Evolutionary conservation across 2,888 invertebrate species (phyloP), one percentile per base, ranked within the genome.

Genomic region (Deilephila porcellus): DNA sequence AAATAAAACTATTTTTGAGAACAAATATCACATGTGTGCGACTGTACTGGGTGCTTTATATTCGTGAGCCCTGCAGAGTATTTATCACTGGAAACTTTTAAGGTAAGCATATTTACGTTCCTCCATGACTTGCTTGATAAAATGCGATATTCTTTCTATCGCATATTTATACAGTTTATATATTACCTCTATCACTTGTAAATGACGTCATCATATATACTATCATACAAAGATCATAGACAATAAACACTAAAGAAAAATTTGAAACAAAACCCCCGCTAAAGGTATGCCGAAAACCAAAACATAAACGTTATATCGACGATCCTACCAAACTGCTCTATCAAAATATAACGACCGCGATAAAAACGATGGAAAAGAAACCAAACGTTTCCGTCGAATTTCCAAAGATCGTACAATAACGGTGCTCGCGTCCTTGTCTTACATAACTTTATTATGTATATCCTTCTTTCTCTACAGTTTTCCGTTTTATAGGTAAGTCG

Each of bases 351-450:
- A 94, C 93, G 93, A 90, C 91, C 79, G 83, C 92, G 92, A 94
- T 94, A 94, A 94, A 93, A 93, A 88, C 93, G 93, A 93, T 92
- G 90, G 91, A 90, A 90, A 93, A 93, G 93, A 94, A 93, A 93
- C 92, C 93, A 92, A 93, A 91, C 90, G 88, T 88, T 91, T 89
- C 90, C 90, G 86, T 86, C 89, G 91, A 93, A 92, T 90, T 91
- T 91, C 91, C 90, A 92, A 94, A 93, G 92, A 92, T 91, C 91
- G 88, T 88, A 91, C 91, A 93, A 91, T 91, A 91, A 90, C 87
- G 45, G 67, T 67, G 67, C 37, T 77, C 83, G 81, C 88, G 81
- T 93, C 92, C 88, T 85, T 86, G 80, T 92, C 90, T 81, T 78
- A 82, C 90, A 79, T 81, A 84, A 84, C 81, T 83, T 79, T 84